Base-by-base conservation (phyloP, 2,888 invertebrate genomes). In the Coenonympha arcania region DNA sequence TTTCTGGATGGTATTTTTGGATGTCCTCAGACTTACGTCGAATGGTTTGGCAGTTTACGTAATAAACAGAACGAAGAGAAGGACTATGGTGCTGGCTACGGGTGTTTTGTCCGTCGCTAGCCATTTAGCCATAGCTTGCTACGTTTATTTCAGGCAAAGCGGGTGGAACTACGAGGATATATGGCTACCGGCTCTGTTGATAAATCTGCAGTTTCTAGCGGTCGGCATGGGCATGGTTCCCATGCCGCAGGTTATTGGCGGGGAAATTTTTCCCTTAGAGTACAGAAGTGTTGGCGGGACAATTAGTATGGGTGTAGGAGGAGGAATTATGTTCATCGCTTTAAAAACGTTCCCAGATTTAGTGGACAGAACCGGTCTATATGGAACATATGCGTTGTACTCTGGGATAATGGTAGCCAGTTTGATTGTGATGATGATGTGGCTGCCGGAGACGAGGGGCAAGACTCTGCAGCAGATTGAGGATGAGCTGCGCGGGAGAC, bases 191-290 rank as follows among this genome's bases (percentile, higher is more conserved):
- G 71, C 87, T 52, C 54, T 88, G 55, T 64, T 88, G 61, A 66
- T 89, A 36, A 71, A 90, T 61, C 55, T 80, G 1, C 90, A 90
- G 55, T 88, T 88, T 37, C 78, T 87, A 9, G 85, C 88, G 6
- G 81, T 89, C 1, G 84, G 87, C 2, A 72, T 88, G 1, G 91
- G 91, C 0, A 78, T 89, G 64, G 74, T 89, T 6, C 90, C 91
- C 0, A 60, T 93, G 50, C 92, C 92, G 0, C 91, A 90, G 79
- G 88, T 91, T 4, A 88, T 93, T 73, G 88, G 90, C 26, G 91
- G 91, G 0, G 93, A 93, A 65, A 80, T 92, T 0, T 91, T 91
- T 56, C 87, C 91, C 1, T 74, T 88, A 18, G 82, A 86, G 40
- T 87, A 87, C 42, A 80, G 90, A 45, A 90, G 90, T 18, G 70